Base-by-base conservation (phyloP, 2,797 vertebrate genomes). In the Coregonus sp. region DNA sequence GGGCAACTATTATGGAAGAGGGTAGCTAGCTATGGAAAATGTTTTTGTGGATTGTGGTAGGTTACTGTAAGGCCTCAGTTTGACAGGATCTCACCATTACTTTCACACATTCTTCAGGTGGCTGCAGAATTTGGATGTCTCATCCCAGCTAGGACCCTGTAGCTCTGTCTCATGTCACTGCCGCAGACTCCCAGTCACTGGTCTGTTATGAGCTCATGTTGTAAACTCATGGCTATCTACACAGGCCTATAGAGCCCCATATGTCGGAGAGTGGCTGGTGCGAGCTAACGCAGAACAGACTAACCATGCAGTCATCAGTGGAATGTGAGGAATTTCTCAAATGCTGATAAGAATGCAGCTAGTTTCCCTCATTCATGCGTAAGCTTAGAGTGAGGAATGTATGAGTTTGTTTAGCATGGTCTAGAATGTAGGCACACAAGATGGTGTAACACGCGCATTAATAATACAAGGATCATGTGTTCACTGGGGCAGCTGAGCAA, bases 281-380 rank as follows among this genome's bases (percentile, higher is more conserved):
- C 86, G 75, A 91, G 82, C 81, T 75, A 81, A 59, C 71, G 75
- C 86, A 85, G 80, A 81, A 76, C 86, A 85, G 80, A 81, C 79
- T 80, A 77, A 84, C 80, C 80, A 54, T 84, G 79, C 70, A 70
- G 80, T n/a, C 5, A 31, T 78, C 77, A 33, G 59, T 65, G 87
- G 91, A 92, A 94, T 92, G 90, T 84, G 77, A 91, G 84, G 92
- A 92, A 94, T 90, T 88, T 87, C 85, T 80, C 80, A 29, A 73
- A 75, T 52, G 78, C 77, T 80, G 84, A 89, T 86, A 82, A 82
- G 82, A 78, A 78, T 47, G 5, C 40, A 67, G 76, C 40, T 72
- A 40, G 82, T 82, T 79, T 70, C 31, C 31, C 78, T 81, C 59
- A 66, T 29, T 59, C 66, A 16, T 73, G 70, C 47, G 72, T 63